Evolutionary conservation across 2,888 invertebrate species (phyloP).

Genomic region (Celastrina argiolus): DNA sequence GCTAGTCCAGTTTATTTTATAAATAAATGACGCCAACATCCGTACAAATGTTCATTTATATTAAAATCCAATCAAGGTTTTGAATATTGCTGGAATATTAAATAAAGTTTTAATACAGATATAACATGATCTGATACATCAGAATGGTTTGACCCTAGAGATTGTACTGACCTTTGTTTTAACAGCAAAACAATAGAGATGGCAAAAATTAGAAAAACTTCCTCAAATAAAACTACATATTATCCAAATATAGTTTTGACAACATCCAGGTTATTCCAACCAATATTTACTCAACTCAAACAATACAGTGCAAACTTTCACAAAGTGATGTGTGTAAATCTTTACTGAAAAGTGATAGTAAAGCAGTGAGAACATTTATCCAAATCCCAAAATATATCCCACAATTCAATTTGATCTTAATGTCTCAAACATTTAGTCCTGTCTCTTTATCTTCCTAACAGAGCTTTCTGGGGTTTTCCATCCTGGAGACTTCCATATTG

Average conservation of each 20-base stretch:
- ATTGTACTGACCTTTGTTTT: conserved; percentile 68
- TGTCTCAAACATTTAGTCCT: not conserved
- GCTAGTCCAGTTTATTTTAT: conserved; percentile 53
- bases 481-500: not conserved
- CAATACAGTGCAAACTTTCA: conserved; percentile 54
- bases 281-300: conserved; percentile 38
- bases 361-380: conserved; percentile 57
- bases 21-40: conserved; percentile 71
- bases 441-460: not conserved
- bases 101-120: conserved; percentile 75
- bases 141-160: conserved; percentile 62
- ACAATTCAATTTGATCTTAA: not conserved
- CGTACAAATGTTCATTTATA: conserved; percentile 63
- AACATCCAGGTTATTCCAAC: conserved; percentile 40
- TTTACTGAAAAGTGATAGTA: conserved; percentile 72
- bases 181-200: conserved; percentile 34
- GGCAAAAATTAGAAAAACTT: conserved; percentile 40
- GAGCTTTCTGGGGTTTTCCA: not conserved
- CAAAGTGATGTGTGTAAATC: conserved; percentile 59
- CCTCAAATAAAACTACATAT: conserved; percentile 43
- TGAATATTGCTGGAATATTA: conserved; percentile 76
- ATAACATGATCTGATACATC: conserved; percentile 56
- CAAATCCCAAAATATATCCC: conserved; percentile 39
- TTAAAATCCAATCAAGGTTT: conserved; percentile 71
- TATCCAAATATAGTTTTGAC: conserved; percentile 41